A percentile compares a stretch with the other conserved stretches of the same genome.
These are phyloP conservation scores for Cydia amplana DNA, from an alignment of 1,140 invertebrate species.

Conservation along the genomic window DNA sequence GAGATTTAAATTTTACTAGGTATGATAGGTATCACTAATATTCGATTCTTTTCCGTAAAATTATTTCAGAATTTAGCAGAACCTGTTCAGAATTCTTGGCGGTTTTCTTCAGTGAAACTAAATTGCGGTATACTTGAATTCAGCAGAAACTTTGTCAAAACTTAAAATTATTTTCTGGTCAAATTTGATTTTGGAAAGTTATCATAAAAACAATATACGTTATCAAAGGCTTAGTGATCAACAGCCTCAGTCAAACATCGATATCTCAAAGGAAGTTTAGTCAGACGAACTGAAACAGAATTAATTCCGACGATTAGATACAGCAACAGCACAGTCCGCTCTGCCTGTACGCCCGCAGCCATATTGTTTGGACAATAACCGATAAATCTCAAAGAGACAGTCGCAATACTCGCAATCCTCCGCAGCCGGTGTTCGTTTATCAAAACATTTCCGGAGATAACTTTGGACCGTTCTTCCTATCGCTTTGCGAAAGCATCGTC, in stretches of 20 bases:
- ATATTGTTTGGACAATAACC: constrained; percentile 22
- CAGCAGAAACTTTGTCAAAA: too few relatives aligned
- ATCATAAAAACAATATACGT: too few relatives aligned
- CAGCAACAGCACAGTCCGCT: neutral
- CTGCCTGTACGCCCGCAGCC: neutral
- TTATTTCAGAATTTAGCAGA: too few relatives aligned
- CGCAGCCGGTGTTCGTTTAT: constrained; percentile 23
- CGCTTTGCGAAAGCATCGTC: neutral
- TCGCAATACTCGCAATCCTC: constrained; percentile 5
- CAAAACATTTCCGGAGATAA: constrained; percentile 4
- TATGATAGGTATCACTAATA: too few relatives aligned
- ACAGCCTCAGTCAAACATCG: neutral
- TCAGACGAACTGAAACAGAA: constrained; percentile 5
- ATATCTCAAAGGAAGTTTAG: constrained; percentile 16
- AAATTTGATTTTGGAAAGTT: too few relatives aligned
- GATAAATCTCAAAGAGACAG: constrained; percentile 20
- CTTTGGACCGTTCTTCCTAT: neutral
- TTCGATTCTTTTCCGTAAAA: too few relatives aligned
- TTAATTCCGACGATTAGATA: constrained; percentile 28
- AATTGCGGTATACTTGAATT: too few relatives aligned
- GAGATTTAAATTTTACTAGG: too few relatives aligned
- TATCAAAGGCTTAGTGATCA: neutral
- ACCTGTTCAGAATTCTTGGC: too few relatives aligned
- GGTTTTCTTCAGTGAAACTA: too few relatives aligned
- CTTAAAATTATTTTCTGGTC: too few relatives aligned